Evolutionary conservation across 2,888 invertebrate genomes (phyloP).

Genomic region (Platerodrilus igneus): DNA sequence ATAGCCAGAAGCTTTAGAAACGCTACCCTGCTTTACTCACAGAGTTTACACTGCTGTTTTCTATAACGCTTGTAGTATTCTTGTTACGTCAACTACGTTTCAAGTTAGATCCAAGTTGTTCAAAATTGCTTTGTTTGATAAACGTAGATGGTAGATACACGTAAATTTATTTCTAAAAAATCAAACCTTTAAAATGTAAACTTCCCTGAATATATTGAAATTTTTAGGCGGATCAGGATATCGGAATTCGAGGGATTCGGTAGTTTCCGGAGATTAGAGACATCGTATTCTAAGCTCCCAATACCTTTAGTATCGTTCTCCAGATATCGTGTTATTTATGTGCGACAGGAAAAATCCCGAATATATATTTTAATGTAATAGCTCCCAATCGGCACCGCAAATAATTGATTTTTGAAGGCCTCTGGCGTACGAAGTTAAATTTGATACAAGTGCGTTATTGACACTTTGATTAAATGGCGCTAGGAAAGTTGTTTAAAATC

Average conservation of each 20-base stretch:
- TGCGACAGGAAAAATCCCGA: constrained; percentile 27
- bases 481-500: too few species aligned
- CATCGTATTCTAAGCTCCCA: constrained; percentile 28
- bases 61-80: constrained; percentile 8
- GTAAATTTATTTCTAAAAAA: constrained; percentile 9
- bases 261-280: constrained; percentile 30
- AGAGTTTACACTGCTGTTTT: constrained; percentile 12
- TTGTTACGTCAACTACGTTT: too few species aligned
- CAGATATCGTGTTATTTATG: constrained; percentile 29
- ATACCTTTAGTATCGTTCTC: constrained; percentile 23
- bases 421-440: too few species aligned
- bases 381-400: constrained; percentile 13
- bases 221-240: constrained; percentile 25
- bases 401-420: constrained; percentile 18
- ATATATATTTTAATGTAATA: constrained; percentile 28
- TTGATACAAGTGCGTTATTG: too few species aligned
- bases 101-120: too few species aligned
- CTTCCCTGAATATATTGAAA: constrained; percentile 24
- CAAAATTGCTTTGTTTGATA: too few species aligned
- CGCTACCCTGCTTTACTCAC: constrained; percentile 11
- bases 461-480: too few species aligned
- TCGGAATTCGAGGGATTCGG: constrained; percentile 29
- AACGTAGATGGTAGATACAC: too few species aligned
- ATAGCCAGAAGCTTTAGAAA: constrained; percentile 15
- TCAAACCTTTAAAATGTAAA: constrained; percentile 22